These are phyloP conservation scores for Riptortus pedestris DNA, from an alignment of 1,140 invertebrate genomes.

Conservation along the genomic window DNA sequence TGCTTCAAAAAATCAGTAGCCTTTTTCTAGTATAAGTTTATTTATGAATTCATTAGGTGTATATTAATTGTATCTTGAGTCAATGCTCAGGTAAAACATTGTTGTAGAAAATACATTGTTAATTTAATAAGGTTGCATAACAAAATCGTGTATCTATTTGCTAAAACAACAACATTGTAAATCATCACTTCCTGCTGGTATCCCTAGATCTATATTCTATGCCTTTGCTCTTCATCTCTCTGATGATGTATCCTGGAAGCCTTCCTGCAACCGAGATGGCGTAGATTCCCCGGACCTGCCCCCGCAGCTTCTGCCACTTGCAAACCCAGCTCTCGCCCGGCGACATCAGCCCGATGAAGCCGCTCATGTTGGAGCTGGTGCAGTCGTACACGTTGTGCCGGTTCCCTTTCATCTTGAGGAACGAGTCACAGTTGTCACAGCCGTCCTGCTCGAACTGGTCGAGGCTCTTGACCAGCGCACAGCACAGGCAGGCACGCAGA, in stretches of 20 bases:
- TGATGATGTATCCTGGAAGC: not conserved
- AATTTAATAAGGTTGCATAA: no score
- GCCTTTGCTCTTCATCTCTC: conserved; percentile 2
- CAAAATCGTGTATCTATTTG: no score
- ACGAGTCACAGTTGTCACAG: conserved; percentile 6
- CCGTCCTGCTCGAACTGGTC: conserved; percentile 5
- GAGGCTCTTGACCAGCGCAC: not conserved
- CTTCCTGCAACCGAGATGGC: not conserved
- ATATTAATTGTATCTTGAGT: no score
- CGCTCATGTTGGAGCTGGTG: conserved; percentile 3
- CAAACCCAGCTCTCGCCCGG: not conserved
- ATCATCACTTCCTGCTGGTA: not conserved
- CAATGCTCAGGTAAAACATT: no score
- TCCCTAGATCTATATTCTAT: not conserved
- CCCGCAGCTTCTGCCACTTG: not conserved
- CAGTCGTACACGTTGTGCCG: not conserved
- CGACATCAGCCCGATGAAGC: not conserved
- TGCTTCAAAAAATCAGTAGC: no score
- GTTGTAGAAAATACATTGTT: no score
- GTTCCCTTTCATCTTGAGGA: not conserved
- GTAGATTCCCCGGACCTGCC: not conserved
- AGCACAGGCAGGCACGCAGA: not conserved
- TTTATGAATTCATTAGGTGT: no score
- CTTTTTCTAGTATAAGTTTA: no score
- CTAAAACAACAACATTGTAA: no score